Percentiles rank a stretch among this genome's conserved stretches.
Conservation (phyloP, 2,888 invertebrate genomes). For the Pammene fasciana region DNA sequence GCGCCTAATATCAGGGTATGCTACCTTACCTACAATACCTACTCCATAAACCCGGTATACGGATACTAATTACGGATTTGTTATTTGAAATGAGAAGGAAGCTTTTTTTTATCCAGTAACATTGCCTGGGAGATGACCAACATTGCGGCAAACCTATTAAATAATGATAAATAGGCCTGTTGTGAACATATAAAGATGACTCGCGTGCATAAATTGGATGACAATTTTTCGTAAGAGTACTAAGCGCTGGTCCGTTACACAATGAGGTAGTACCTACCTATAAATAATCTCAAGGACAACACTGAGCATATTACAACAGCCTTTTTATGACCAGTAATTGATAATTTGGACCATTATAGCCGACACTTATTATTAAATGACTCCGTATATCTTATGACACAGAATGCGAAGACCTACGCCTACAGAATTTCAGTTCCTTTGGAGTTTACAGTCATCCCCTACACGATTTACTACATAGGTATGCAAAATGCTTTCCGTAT, state of each 20-base stretch:
- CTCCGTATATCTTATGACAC: not conserved
- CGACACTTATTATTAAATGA: not conserved
- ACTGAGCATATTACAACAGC: not conserved
- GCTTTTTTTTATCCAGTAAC: no score
- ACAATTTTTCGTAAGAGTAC: conserved; percentile 5
- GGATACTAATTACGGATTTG: no score
- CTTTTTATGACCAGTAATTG: conserved; percentile 16
- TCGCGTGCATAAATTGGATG: conserved; percentile 16
- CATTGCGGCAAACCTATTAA: not conserved
- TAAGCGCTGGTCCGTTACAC: conserved; percentile 6
- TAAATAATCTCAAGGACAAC: conserved; percentile 35
- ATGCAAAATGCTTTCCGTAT: no score
- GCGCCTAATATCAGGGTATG: no score
- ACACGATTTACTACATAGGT: no score
- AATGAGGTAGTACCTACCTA: conserved; percentile 9
- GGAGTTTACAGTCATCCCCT: no score
- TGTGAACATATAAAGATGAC: not conserved
- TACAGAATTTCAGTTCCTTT: no score
- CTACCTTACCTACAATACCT: no score
- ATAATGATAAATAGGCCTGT: conserved; percentile 6
- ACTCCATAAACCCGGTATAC: no score
- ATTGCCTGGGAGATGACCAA: no score
- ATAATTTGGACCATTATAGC: conserved; percentile 1
- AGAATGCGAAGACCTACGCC: not conserved
- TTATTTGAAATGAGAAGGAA: no score